These are phyloP conservation scores for Watsonalla cultraria DNA, from an alignment of 2,888 invertebrate genomes.

Conservation along the genomic window DNA sequence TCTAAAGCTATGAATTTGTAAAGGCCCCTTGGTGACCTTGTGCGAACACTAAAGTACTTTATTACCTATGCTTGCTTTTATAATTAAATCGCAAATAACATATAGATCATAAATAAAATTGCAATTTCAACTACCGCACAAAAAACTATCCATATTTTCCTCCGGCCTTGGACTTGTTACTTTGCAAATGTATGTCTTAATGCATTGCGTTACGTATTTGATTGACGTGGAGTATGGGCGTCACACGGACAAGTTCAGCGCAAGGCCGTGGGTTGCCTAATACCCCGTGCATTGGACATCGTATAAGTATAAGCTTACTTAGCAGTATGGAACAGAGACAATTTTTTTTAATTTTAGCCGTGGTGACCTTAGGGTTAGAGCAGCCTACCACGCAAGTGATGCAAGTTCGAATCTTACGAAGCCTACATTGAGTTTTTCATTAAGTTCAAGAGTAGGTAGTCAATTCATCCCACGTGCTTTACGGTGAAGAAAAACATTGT, in stretches of 20 bases:
- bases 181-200: neutral
- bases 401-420: too few relatives aligned
- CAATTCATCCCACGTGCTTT: too few relatives aligned
- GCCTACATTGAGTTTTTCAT: too few relatives aligned
- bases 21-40: neutral
- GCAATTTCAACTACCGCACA: neutral
- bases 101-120: neutral
- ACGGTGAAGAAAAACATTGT: too few relatives aligned
- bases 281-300: neutral
- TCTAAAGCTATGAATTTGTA: neutral
- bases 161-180: slow-evolving; percentile 1
- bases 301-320: too few relatives aligned
- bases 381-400: too few relatives aligned
- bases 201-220: slow-evolving; percentile 5
- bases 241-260: slow-evolving; percentile 27
- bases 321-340: too few relatives aligned
- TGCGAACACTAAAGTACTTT: neutral
- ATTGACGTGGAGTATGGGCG: slow-evolving; percentile 11
- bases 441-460: too few relatives aligned
- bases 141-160: neutral
- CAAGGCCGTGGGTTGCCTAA: slow-evolving; percentile 10
- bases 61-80: neutral
- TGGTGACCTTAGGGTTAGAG: too few relatives aligned
- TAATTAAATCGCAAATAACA: neutral
- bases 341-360: neutral